Percentiles rank a stretch among this genome's conserved stretches.
phyloP scores from a whole-genome alignment of 2,113 vertebrate genomes.

The Ramphastos sulfuratus region DNA sequence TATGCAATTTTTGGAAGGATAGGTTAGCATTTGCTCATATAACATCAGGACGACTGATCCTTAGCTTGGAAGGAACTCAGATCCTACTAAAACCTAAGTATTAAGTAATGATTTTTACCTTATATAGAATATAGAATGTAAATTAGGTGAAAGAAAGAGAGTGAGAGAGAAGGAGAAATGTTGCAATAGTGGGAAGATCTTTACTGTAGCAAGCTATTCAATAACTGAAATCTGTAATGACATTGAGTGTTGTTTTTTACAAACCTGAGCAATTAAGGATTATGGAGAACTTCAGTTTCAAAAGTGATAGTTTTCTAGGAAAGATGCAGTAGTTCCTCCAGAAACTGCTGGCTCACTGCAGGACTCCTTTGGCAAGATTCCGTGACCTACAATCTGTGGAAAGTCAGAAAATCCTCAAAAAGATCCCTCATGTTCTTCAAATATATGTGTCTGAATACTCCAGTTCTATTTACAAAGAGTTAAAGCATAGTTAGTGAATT shows the following conservation, averaged over 20 bases:
- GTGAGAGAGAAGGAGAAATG: neutral
- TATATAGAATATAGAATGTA: neutral
- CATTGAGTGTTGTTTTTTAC: neutral
- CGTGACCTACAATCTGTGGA: neutral
- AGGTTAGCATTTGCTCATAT: neutral
- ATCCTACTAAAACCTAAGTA: neutral
- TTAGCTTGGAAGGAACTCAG: neutral
- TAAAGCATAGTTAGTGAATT: neutral
- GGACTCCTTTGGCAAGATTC: neutral
- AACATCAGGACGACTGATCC: neutral
- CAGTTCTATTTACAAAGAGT: neutral
- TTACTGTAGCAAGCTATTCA: neutral
- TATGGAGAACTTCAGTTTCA: neutral
- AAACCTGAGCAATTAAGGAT: neutral
- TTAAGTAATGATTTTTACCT: slow-evolving; percentile 1
- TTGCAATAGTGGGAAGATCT: neutral
- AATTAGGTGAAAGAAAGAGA: neutral
- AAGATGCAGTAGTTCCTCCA: neutral
- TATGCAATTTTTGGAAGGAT: slow-evolving; percentile 6
- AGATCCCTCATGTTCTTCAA: neutral
- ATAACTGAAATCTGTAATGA: neutral
- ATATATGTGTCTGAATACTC: neutral
- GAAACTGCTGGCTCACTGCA: neutral
- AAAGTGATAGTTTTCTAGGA: neutral
- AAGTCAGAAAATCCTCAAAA: neutral